phyloP scores from a whole-genome alignment of 1,140 invertebrate species.

The Lanistes nyassanus region DNA sequence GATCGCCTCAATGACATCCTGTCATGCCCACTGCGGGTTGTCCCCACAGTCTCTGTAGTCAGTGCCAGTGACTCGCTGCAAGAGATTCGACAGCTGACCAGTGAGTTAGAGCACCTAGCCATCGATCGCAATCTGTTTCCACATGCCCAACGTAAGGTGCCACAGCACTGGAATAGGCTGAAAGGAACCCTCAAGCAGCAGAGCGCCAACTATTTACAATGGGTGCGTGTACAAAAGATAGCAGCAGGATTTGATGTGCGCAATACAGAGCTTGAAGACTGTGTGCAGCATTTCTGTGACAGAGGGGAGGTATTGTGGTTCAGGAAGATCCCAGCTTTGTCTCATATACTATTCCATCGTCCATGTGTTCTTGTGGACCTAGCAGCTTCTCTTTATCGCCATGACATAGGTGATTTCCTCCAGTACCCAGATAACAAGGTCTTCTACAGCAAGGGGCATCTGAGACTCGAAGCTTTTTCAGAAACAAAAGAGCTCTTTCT shows the following conservation, averaged over 20 bases:
- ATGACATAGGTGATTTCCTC: conserved; percentile 56
- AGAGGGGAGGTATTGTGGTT: conserved; percentile 64
- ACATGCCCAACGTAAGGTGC: conserved; percentile 53
- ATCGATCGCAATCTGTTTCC: conserved; percentile 60
- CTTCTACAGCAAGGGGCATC: conserved; percentile 56
- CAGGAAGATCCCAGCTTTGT: conserved; percentile 41
- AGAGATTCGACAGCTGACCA: conserved; percentile 51
- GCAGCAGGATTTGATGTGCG: conserved; percentile 43
- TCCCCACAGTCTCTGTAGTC: conserved; percentile 47
- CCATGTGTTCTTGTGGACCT: conserved; percentile 53
- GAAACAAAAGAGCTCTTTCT: conserved; percentile 48
- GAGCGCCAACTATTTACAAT: conserved; percentile 42
- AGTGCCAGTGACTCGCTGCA: conserved; percentile 52
- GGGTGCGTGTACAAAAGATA: conserved; percentile 47
- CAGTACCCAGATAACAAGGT: conserved; percentile 52
- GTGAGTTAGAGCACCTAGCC: conserved; percentile 59
- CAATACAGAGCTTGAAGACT: conserved; percentile 50
- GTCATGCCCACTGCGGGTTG: conserved; percentile 43
- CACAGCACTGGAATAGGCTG: conserved; percentile 54
- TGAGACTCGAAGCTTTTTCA: conserved; percentile 45
- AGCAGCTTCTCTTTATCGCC: conserved; percentile 52
- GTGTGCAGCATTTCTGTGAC: conserved; percentile 56
- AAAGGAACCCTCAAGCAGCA: conserved; percentile 48
- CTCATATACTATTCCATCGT: conserved; percentile 57
- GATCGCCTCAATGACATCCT: conserved; percentile 47